A percentile compares a stretch with the other conserved stretches of the same genome.
Conservation (phyloP, 2,888 invertebrate species). For the Chalcosyrphus nemorum region DNA sequence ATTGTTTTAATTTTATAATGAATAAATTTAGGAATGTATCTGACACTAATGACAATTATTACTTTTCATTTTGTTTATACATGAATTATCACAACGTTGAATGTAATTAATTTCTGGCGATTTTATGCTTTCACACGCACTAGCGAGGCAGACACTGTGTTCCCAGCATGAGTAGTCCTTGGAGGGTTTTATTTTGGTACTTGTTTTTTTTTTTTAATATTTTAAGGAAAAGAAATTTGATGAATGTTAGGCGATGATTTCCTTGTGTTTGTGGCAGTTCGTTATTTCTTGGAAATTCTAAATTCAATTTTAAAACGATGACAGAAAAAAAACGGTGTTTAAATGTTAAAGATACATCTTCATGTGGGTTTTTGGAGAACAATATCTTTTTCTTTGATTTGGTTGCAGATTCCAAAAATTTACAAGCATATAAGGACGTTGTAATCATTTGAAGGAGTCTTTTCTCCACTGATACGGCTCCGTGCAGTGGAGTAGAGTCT, state of each 20-base stretch:
- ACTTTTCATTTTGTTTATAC: conserved; percentile 12
- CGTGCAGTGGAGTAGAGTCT: too few relatives aligned
- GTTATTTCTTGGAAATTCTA: neutral
- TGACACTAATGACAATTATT: conserved; percentile 16
- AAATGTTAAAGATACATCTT: neutral
- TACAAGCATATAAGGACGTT: too few relatives aligned
- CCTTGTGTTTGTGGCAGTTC: neutral
- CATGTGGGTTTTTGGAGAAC: neutral
- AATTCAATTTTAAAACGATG: neutral
- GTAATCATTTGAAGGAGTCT: too few relatives aligned
- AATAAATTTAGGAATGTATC: neutral
- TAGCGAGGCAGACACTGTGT: neutral
- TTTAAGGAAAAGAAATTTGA: neutral
- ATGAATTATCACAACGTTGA: neutral
- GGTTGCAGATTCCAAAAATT: too few relatives aligned
- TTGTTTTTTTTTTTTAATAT: neutral
- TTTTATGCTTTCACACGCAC: neutral
- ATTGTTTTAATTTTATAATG: neutral
- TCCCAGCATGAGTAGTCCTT: neutral
- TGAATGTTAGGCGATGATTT: neutral
- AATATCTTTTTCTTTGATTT: too few relatives aligned
- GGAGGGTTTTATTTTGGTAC: too few relatives aligned
- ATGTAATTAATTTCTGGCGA: conserved; percentile 13
- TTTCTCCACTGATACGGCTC: too few relatives aligned
- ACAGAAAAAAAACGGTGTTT: too few relatives aligned